These are phyloP conservation scores for Lacanobia wlatinum DNA, from an alignment of 2,888 invertebrate genomes.

Conservation along the genomic window DNA sequence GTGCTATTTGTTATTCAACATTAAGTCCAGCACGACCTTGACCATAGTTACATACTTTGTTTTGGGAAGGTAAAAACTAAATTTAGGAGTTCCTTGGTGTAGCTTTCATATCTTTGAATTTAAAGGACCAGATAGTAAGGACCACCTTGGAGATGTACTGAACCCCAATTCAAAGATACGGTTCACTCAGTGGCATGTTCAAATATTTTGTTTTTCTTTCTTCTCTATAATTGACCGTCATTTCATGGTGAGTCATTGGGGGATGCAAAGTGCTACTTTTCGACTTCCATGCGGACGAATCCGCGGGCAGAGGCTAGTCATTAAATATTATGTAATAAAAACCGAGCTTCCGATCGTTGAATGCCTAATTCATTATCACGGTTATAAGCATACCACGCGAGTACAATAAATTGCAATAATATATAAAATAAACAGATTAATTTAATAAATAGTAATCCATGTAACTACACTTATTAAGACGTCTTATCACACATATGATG, in stretches of 20 bases:
- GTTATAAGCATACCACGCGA: conserved; percentile 26
- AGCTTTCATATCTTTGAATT: background rate
- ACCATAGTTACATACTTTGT: background rate
- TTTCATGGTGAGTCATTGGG: background rate
- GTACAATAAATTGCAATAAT: conserved; percentile 41
- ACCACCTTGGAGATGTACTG: background rate
- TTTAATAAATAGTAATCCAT: conserved; percentile 26
- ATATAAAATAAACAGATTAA: conserved; percentile 34
- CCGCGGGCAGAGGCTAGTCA: conserved; percentile 4
- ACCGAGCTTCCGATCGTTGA: conserved; percentile 60
- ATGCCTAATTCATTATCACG: conserved; percentile 55
- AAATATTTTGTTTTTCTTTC: no score
- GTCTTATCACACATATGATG: conserved; percentile 74
- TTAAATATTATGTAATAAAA: conserved; percentile 31
- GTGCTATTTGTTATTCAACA: background rate
- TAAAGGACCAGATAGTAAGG: no score
- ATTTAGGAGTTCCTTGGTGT: background rate
- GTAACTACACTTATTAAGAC: conserved; percentile 58
- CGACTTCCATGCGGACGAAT: background rate
- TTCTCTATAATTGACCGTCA: background rate
- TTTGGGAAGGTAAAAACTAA: background rate
- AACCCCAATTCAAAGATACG: background rate
- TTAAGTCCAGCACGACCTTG: background rate
- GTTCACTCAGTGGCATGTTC: background rate
- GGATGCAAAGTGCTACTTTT: background rate